Evolutionary conservation across 2,113 vertebrate species (phyloP).

Genomic region (Bufo bufo): DNA sequence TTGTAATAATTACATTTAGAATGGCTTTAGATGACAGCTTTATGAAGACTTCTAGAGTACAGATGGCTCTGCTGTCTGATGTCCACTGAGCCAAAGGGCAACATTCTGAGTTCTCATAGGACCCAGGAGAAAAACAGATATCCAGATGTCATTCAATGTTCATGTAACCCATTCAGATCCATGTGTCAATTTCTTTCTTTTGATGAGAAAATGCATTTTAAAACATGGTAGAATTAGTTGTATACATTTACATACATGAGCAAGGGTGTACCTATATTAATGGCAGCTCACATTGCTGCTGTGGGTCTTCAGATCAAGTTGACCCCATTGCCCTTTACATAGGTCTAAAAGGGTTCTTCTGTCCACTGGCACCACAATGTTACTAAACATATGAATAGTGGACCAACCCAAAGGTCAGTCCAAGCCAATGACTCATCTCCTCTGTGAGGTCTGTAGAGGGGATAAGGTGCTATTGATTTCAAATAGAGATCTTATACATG

Average conservation of each 20-base stretch:
- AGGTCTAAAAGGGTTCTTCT: not conserved
- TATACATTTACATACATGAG: not conserved
- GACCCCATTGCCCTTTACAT: too few relatives aligned
- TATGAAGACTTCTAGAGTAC: not conserved
- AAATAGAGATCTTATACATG: too few relatives aligned
- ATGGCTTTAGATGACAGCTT: constrained; percentile 9
- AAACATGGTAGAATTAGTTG: not conserved
- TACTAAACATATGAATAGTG: not conserved
- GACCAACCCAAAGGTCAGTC: not conserved
- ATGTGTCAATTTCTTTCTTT: not conserved
- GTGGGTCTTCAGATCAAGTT: not conserved
- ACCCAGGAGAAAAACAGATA: constrained; percentile 10
- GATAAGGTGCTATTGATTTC: too few relatives aligned
- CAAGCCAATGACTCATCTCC: too few relatives aligned
- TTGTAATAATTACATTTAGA: not conserved
- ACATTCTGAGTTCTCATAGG: not conserved
- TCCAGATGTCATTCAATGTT: constrained; percentile 37
- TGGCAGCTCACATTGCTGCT: not conserved
- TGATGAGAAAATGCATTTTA: not conserved
- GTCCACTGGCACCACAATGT: not conserved
- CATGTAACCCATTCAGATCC: not conserved
- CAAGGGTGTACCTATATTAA: not conserved
- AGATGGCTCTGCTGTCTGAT: constrained; percentile 35
- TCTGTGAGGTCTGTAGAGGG: too few relatives aligned
- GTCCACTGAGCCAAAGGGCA: constrained; percentile 42